phyloP scores from a whole-genome alignment of 2,797 vertebrate species.

The Malurus leucopterus region DNA sequence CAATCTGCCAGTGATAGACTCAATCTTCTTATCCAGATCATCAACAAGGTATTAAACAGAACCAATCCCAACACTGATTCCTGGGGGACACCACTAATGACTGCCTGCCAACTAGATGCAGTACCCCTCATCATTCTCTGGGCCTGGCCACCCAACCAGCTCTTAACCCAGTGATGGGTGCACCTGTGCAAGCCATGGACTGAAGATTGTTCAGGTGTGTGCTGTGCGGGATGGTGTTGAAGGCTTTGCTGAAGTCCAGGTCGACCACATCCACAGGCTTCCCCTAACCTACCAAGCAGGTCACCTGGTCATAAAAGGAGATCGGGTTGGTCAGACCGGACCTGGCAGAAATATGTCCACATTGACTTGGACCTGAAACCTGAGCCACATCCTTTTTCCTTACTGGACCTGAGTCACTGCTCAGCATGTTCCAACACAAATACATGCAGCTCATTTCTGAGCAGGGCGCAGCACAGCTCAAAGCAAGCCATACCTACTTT shows the following conservation, averaged over 20 bases:
- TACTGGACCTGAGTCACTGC: neutral
- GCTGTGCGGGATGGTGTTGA: rapidly evolving
- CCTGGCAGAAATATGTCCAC: neutral
- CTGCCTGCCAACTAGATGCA: neutral
- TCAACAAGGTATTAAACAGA: neutral
- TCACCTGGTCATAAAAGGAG: neutral
- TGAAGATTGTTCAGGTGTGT: neutral
- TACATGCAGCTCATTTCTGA: neutral
- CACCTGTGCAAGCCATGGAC: neutral
- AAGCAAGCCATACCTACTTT: neutral
- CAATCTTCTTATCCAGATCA: neutral
- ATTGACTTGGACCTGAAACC: neutral
- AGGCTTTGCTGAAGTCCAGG: neutral
- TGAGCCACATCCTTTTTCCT: too few species aligned
- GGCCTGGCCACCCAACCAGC: rapidly evolving
- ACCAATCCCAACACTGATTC: neutral
- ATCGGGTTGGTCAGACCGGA: neutral
- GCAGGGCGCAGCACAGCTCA: rapidly evolving
- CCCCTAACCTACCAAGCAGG: too few species aligned
- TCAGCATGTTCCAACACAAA: neutral
- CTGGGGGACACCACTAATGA: neutral
- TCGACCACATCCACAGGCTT: neutral
- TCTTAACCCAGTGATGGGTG: neutral
- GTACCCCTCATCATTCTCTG: neutral
- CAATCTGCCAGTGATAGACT: neutral